Conservation (phyloP, 2,113 vertebrate genomes). For the Bothrops jararaca region DNA sequence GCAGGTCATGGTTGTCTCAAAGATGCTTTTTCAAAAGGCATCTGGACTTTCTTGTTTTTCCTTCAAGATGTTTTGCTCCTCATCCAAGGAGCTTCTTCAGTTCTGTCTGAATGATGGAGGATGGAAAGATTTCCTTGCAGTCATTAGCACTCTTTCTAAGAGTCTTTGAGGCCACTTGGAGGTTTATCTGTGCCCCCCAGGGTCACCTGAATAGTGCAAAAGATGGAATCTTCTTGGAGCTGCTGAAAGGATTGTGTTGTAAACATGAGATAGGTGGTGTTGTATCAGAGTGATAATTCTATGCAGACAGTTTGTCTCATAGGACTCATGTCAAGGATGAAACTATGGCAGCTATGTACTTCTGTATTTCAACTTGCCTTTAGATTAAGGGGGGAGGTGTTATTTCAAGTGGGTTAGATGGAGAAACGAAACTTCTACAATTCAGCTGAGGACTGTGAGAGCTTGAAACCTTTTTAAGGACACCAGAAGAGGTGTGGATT, state of each 20-base stretch:
- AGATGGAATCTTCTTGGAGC: background rate
- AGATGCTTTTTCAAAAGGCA: background rate
- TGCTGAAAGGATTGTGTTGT: background rate
- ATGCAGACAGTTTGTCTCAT: conserved; percentile 56
- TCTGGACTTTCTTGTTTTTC: background rate
- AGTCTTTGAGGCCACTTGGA: background rate
- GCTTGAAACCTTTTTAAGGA: too few relatives aligned
- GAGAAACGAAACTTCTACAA: too few relatives aligned
- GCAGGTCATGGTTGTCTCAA: background rate
- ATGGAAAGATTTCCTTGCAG: background rate
- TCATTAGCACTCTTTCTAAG: background rate
- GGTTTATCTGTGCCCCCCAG: background rate
- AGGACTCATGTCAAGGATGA: background rate
- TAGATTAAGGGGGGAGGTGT: too few relatives aligned
- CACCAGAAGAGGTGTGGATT: too few relatives aligned
- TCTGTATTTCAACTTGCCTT: too few relatives aligned
- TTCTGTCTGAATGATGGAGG: background rate
- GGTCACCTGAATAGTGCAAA: background rate
- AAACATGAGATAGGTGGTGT: background rate
- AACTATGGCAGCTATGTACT: too few relatives aligned
- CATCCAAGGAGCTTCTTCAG: background rate
- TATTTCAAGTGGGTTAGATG: too few relatives aligned
- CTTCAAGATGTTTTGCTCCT: background rate
- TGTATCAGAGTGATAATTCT: background rate
- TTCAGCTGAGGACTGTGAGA: too few relatives aligned